A percentile compares a stretch with the other conserved stretches of the same genome.
phyloP scores from a whole-genome alignment of 2,888 invertebrate species.

The Erebia palarica region DNA sequence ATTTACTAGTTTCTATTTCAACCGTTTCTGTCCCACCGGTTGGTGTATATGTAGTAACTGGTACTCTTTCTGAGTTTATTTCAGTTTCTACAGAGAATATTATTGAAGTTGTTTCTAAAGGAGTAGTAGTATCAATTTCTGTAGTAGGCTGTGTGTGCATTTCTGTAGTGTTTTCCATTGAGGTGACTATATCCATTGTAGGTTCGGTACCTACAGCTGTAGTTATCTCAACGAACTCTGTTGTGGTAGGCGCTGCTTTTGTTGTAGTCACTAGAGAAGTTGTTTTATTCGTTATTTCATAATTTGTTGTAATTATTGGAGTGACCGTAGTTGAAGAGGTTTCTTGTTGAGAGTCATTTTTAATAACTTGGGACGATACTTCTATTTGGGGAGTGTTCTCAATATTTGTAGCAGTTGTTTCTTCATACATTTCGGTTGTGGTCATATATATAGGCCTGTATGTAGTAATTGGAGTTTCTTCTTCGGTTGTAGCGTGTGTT shows the following conservation, averaged over 20 bases:
- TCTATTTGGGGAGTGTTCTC: conserved; percentile 62
- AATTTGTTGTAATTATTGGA: conserved; percentile 32
- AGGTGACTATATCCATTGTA: conserved; percentile 37
- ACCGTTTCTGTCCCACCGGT: conserved; percentile 56
- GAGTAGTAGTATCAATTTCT: conserved; percentile 42
- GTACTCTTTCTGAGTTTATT: conserved; percentile 58
- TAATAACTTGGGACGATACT: conserved; percentile 62
- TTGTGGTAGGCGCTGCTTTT: conserved; percentile 39
- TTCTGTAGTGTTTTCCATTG: conserved; percentile 36
- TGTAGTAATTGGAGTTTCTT: conserved; percentile 67
- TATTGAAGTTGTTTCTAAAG: conserved; percentile 51
- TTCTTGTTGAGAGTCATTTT: conserved; percentile 48
- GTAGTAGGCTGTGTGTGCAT: conserved; percentile 39
- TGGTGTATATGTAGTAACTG: conserved; percentile 41
- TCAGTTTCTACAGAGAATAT: conserved; percentile 62
- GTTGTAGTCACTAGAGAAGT: conserved; percentile 38
- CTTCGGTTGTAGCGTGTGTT: conserved; percentile 55
- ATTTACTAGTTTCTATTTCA: conserved; percentile 45
- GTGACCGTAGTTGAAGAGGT: conserved; percentile 40
- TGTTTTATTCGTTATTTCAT: conserved; percentile 38
- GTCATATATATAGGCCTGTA: conserved; percentile 68
- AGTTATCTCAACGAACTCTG: conserved; percentile 40
- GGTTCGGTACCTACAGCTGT: conserved; percentile 39
- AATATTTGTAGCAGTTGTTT: conserved; percentile 56
- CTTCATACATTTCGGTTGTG: conserved; percentile 56